A percentile compares a stretch with the other conserved stretches of the same genome.
phyloP scores from a whole-genome alignment of 2,797 vertebrate genomes.

The Cirrhinus mrigala region DNA sequence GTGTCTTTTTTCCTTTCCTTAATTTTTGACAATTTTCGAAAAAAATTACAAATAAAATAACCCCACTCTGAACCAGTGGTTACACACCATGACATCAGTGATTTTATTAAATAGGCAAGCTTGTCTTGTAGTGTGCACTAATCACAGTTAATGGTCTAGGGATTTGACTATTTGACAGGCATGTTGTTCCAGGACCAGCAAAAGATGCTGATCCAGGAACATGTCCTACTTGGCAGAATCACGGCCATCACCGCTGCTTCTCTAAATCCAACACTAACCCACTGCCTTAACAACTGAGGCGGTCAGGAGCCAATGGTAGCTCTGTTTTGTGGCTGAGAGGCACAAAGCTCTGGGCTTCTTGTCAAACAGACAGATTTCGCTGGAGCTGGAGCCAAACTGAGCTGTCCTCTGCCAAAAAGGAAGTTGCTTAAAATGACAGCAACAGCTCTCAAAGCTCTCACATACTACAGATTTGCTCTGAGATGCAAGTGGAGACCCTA shows the following conservation, averaged over 20 bases:
- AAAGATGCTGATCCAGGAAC: conserved; percentile 8
- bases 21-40: no score
- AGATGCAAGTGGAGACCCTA: conserved; percentile 24
- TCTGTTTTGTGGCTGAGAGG: conserved; percentile 41
- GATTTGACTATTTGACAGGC: not conserved
- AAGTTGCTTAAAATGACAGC: conserved; percentile 60
- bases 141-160: not conserved
- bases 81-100: not conserved
- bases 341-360: conserved; percentile 47
- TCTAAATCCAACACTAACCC: conserved; percentile 24
- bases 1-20: no score
- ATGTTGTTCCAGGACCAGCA: conserved; percentile 3
- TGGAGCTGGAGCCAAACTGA: conserved; percentile 59
- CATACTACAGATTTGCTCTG: conserved; percentile 35
- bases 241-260: not conserved
- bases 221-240: conserved; percentile 19
- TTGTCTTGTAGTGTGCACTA: not conserved
- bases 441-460: conserved; percentile 46
- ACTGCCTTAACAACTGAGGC: conserved; percentile 34
- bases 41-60: no score
- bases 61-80: not conserved
- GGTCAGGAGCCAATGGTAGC: conserved; percentile 34
- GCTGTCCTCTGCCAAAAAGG: conserved; percentile 56
- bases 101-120: not conserved
- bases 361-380: conserved; percentile 64